Evolutionary conservation across 2,797 vertebrate species (phyloP), one percentile per base, ranked within the genome.

Genomic region (Rhincodon typus): DNA sequence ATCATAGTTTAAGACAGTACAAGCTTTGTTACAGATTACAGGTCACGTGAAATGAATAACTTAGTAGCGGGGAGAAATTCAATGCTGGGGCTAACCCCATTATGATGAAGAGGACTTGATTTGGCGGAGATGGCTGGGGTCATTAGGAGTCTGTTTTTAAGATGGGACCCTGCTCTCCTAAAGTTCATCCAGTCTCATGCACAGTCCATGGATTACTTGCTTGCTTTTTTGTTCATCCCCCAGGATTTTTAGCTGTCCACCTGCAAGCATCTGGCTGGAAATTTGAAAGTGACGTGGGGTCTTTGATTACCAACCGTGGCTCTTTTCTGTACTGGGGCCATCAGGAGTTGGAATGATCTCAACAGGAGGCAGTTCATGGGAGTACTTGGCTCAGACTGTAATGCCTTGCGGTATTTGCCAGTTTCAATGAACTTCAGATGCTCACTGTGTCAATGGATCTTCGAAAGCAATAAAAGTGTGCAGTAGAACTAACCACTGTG

Each of bases 171-270:
- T n/a, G 21, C 62, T 25, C 42, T 93, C 66, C 21, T 8, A n/a
- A 6, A 8, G 66, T 69, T 67, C 42, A 42, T 84, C 21, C 82
- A 84, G 19, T 84, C 21, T 0, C 38, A 4, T 69, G 12, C 50
- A 88, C 90, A 69, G 21, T 66, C 34, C 25, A 3, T 69, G n/a
- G 21, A 93, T 42, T 69, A 42, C n/a, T 42, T 69, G 38, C 62
- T 69, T 69, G 46, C 4, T 10, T 25, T 42, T 42, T 69, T 69
- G n/a, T 38, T 69, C 21, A 66, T 3, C 42, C 19, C 1, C 66
- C 66, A 42, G 90, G 69, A 93, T 93, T 93, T 93, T 69, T 93
- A 93, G n/a, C n/a, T 93, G 90, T n/a, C n/a, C 10, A 21, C 21
- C 23, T 46, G 38, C 42, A 69, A 25, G 90, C 66, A 46, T 66